Conservation (phyloP, 64 coral and sea anemone species). For the Astreopora myriophthalma region DNA sequence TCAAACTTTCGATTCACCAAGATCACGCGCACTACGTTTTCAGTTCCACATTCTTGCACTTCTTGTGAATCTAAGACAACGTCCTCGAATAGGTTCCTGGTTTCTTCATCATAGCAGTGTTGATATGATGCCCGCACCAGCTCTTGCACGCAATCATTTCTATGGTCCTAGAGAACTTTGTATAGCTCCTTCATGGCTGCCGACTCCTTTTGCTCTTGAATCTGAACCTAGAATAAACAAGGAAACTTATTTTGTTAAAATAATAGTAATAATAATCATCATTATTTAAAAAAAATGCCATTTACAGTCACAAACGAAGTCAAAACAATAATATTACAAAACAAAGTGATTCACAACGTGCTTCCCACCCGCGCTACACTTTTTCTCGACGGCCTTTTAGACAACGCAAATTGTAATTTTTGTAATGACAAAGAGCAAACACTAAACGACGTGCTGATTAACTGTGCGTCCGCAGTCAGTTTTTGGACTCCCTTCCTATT, state of each 20-base stretch:
- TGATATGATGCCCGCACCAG: background rate
- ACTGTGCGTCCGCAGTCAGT: too few species aligned
- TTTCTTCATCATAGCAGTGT: background rate
- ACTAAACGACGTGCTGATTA: too few species aligned
- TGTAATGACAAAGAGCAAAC: too few species aligned
- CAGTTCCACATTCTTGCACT: background rate
- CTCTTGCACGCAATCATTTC: constrained; percentile 1
- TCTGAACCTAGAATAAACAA: background rate
- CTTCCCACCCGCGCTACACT: too few species aligned
- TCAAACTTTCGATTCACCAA: background rate
- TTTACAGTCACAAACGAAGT: too few species aligned
- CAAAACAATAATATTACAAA: too few species aligned
- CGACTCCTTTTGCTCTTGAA: background rate
- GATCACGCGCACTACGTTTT: background rate
- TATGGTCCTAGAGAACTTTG: background rate
- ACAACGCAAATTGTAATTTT: too few species aligned
- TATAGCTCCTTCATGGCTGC: background rate
- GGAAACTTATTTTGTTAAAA: background rate
- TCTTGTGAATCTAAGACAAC: background rate
- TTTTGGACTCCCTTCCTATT: too few species aligned
- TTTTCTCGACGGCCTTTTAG: too few species aligned
- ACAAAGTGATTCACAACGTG: too few species aligned
- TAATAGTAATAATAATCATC: too few species aligned
- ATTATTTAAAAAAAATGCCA: too few species aligned
- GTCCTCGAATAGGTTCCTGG: background rate